Percentiles rank a stretch among this genome's conserved stretches.
These are phyloP conservation scores for Cinclus cinclus DNA, from an alignment of 2,113 vertebrate genomes.

Conservation along the genomic window DNA sequence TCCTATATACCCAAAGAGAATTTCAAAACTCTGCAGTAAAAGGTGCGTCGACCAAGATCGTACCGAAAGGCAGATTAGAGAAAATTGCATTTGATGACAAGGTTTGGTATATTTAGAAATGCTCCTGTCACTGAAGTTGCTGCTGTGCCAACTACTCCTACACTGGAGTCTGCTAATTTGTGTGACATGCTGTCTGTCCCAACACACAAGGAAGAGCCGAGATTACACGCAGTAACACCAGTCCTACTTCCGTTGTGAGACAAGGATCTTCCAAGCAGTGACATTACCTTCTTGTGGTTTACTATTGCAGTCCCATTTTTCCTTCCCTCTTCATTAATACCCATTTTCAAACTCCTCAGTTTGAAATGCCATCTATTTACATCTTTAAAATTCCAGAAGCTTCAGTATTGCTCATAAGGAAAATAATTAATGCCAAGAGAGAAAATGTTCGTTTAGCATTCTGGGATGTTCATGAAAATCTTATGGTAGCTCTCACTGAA, in stretches of 20 bases:
- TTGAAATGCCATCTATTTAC: not conserved
- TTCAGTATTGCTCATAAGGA: not conserved
- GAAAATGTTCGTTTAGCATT: not conserved
- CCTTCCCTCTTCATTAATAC: not conserved
- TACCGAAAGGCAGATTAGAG: not conserved
- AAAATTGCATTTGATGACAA: slow-evolving; percentile 6
- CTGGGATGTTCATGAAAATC: not conserved
- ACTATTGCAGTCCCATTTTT: not conserved
- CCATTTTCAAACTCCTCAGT: not conserved
- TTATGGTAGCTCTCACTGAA: not conserved
- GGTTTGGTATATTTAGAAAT: slow-evolving; percentile 3
- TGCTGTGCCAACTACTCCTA: slow-evolving; percentile 4
- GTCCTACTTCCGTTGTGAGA: not conserved
- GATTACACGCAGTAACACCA: not conserved
- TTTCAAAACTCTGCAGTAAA: not conserved
- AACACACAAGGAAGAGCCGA: not conserved
- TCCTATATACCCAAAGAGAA: not conserved
- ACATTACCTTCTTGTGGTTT: slow-evolving; percentile 15
- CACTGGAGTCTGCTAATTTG: not conserved
- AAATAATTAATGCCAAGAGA: not conserved
- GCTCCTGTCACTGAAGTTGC: slow-evolving; percentile 12
- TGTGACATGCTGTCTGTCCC: not conserved
- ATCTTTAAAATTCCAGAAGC: not conserved
- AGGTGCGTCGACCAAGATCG: not conserved
- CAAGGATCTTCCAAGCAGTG: not conserved